Evolutionary conservation across 2,888 invertebrate species (phyloP), one percentile per base, ranked within the genome.

Genomic region (Gymnosoma rotundatum): DNA sequence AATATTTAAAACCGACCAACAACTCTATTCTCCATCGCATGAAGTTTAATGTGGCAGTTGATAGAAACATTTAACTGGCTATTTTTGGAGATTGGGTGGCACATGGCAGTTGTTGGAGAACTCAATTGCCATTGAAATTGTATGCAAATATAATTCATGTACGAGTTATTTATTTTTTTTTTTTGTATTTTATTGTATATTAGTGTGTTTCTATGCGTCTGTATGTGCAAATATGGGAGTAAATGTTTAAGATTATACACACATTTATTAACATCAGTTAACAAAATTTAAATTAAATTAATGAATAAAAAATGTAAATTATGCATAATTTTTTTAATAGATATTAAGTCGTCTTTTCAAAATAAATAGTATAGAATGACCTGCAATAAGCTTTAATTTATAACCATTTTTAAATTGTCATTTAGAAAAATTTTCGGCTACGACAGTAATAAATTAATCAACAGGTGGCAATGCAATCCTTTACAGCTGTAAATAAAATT

Each of bases 101-200:
- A 84, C 80, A 84, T 81, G 80, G 78, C 76, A 84, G 80, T 84
- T 84, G 69, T 84, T 80, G 80, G 73, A 84, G 81, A 81, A 84
- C 83, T 81, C 80, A 84, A 81, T 84, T 84, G 80, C 61, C 69
- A 81, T 84, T 78, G 78, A 84, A 84, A 84, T 78, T 38, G 48
- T 84, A 81, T 84, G 83, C 80, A 83, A 83, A 83, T 83, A 54
- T 69, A 50, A 75, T 76, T 76, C 64, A 76, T 72, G 48, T 36
- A 63, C n/a, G 61, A 60, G 18, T 52, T 36, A 12, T 66, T 38
- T n/a, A 32, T 32, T 21, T 18, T 14, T 14, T 16, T 60, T 21
- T 12, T 8, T n/a, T 9, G 6, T 50, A n/a, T 56, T 10, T 38
- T 25, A 6, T 10, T n/a, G 18, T 58, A 45, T 32, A 16, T 60